These are phyloP conservation scores for Plodia interpunctella DNA, from an alignment of 1,140 invertebrate species.

Conservation along the genomic window DNA sequence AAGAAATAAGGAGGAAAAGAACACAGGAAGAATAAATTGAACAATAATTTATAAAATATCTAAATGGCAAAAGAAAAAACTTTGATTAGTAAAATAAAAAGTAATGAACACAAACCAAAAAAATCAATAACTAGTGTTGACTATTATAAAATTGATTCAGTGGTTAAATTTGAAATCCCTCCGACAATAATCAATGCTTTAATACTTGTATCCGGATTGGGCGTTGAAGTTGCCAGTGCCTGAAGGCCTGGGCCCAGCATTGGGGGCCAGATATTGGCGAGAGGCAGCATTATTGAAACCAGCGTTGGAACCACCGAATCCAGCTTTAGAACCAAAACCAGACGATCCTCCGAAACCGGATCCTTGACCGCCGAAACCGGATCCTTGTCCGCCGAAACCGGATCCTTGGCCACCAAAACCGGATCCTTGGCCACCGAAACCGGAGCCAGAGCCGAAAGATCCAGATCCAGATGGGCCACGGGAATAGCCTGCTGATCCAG, in stretches of 20 bases:
- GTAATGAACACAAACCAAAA: conserved; percentile 19
- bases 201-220: conserved; percentile 64
- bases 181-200: conserved; percentile 17
- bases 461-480: no score
- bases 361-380: conserved; percentile 1
- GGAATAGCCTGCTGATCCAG: conserved; percentile 9
- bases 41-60: not conserved
- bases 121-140: conserved; percentile 15
- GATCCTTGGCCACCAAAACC: conserved; percentile 10
- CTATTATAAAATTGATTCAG: not conserved
- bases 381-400: conserved; percentile 9
- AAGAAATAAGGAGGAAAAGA: not conserved
- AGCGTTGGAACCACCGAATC: conserved; percentile 14
- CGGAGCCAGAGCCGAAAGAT: no score
- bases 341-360: conserved; percentile 10
- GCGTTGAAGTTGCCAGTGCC: conserved; percentile 68
- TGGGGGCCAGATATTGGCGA: conserved; percentile 62
- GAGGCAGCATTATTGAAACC: conserved; percentile 48
- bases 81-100: conserved; percentile 28
- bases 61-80: not conserved
- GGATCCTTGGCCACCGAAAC: conserved; percentile 9
- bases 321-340: conserved; percentile 6
- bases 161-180: not conserved
- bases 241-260: conserved; percentile 49
- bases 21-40: not conserved